These are phyloP conservation scores for Notechis scutatus DNA, from an alignment of 2,113 vertebrate genomes.

Conservation along the genomic window DNA sequence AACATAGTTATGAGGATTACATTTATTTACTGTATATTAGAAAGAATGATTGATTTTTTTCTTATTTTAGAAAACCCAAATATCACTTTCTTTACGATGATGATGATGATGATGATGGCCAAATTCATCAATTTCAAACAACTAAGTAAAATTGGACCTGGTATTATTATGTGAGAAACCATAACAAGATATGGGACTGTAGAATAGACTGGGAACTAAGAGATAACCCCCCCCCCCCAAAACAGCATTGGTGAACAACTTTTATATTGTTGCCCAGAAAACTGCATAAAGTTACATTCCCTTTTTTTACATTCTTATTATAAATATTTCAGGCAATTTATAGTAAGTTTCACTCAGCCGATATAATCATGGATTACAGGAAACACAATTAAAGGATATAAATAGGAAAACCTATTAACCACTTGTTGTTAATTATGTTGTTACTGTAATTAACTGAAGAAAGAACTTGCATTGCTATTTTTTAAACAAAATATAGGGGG, in stretches of 20 bases:
- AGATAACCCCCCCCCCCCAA: neutral
- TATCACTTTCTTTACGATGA: neutral
- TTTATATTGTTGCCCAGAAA: neutral
- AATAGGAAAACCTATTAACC: neutral
- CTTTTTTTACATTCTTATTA: neutral
- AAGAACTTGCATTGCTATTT: neutral
- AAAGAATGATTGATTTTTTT: neutral
- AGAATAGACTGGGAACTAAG: neutral
- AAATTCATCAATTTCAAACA: neutral
- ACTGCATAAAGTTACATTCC: neutral
- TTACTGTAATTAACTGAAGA: neutral
- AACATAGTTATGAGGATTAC: neutral
- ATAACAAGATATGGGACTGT: neutral
- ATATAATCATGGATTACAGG: neutral
- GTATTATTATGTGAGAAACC: neutral
- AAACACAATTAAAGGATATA: neutral
- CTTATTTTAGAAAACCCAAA: neutral
- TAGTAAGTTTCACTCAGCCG: neutral
- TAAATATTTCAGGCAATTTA: neutral
- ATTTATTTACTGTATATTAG: neutral
- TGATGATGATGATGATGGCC: neutral
- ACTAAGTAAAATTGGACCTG: neutral
- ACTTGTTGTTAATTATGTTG: neutral
- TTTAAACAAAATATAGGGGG: neutral
- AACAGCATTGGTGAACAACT: neutral